Evolutionary conservation across 2,113 vertebrate species (phyloP).

Genomic region (Romanogobio albipinnatus): DNA sequence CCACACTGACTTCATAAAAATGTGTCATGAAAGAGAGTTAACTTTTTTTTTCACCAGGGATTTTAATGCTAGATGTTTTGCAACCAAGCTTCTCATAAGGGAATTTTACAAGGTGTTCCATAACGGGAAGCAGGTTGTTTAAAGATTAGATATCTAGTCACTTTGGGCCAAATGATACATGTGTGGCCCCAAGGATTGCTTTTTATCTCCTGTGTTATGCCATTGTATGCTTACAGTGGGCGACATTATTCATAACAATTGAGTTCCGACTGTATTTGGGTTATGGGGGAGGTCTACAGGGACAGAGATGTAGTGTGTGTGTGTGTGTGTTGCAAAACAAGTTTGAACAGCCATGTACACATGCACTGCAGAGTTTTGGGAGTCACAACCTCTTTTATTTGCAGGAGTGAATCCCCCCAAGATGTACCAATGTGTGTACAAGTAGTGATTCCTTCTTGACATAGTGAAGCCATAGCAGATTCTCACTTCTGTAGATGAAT

Average conservation of each 20-base stretch:
- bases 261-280: slow-evolving; percentile 26
- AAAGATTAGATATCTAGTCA: slow-evolving; percentile 10
- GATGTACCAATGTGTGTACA: neutral
- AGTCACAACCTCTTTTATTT: neutral
- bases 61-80: slow-evolving; percentile 11
- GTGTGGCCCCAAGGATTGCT: slow-evolving; percentile 25
- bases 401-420: neutral
- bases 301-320: neutral
- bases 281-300: slow-evolving; percentile 20
- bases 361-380: neutral
- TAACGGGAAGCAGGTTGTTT: neutral
- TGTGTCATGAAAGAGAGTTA: slow-evolving; percentile 4
- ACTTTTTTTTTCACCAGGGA: neutral
- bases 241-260: slow-evolving; percentile 33
- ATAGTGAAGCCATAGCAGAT: neutral
- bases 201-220: slow-evolving; percentile 10
- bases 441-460: neutral
- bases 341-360: neutral
- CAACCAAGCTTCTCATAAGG: slow-evolving; percentile 20
- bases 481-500: neutral
- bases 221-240: slow-evolving; percentile 20
- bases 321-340: neutral
- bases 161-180: slow-evolving; percentile 27
- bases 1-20: slow-evolving; percentile 3
- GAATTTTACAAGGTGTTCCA: slow-evolving; percentile 6